Evolutionary conservation across 2,888 invertebrate genomes (phyloP).

Genomic region (Empis livida): DNA sequence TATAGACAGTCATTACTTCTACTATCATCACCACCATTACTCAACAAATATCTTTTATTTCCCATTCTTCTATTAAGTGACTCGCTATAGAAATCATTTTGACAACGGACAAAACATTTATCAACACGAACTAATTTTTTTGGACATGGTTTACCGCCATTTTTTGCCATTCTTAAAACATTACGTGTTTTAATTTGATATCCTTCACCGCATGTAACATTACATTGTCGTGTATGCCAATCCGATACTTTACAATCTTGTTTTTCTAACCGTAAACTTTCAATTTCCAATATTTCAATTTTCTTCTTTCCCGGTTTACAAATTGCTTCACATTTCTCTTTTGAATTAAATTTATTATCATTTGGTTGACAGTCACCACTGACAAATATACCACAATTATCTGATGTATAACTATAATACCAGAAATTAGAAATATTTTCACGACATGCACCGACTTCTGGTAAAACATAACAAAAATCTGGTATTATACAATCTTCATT

Average conservation of each 20-base stretch:
- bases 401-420: conserved; percentile 62
- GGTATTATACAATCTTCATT: conserved; percentile 22
- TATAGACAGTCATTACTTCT: conserved; percentile 42
- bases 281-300: conserved; percentile 19
- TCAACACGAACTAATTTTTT: conserved; percentile 34
- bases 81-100: conserved; percentile 20
- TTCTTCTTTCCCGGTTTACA: conserved; percentile 37
- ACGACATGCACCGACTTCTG: conserved; percentile 61
- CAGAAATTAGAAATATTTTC: conserved; percentile 64
- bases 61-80: neutral
- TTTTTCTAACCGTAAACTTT: conserved; percentile 17
- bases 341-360: conserved; percentile 69
- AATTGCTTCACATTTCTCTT: conserved; percentile 52
- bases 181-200: conserved; percentile 37
- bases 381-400: conserved; percentile 73
- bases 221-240: conserved; percentile 39
- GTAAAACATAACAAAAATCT: conserved; percentile 23
- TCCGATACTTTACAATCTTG: conserved; percentile 39
- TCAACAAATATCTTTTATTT: neutral
- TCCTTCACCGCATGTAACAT: conserved; percentile 39
- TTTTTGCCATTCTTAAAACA: conserved; percentile 37
- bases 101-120: conserved; percentile 29
- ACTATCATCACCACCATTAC: neutral
- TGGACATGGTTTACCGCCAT: conserved; percentile 42
- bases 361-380: conserved; percentile 78